Base-by-base conservation (phyloP, 2,888 invertebrate genomes). In the Deilephila elpenor region DNA sequence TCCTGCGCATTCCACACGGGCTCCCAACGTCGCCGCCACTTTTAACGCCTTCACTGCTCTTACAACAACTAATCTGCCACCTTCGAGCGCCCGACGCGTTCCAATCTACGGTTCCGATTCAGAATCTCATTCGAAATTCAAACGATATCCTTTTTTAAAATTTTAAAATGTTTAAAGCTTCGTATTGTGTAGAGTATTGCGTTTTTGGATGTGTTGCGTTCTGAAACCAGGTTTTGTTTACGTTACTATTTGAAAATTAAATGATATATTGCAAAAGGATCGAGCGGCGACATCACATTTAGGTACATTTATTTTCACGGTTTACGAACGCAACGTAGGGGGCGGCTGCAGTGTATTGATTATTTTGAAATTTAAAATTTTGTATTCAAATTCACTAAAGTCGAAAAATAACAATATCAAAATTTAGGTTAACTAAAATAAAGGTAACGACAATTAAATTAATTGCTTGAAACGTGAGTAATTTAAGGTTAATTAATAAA, bases 1-100 rank as follows among this genome's bases (percentile, higher is more conserved):
- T 91, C 93, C 92, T 84, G 93, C 93, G 93, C 94, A 93, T 93
- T 91, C 93, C 91, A 92, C 83, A 84, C 92, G 90, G 84, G 91
- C 89, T 84, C 91, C 88, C 83, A 91, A 81, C 84, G 90, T 88
- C 86, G 89, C 88, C 90, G 93, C 93, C 93, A 93, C 93, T 89
- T 74, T 88, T 93, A 84, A 86, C 88, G 87, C 86, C 86, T 86
- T 88, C 84, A 80, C 83, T 87, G 86, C 85, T 84, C 86, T 84
- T 83, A 67, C 64, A 67, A 67, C 67, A 82, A 79, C 78, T 75
- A 75, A 78, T 76, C 78, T 76, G 77, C 78, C 78, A 81, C 76
- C 77, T 80, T 78, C 78, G 76, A 75, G 78, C 78, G 77, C 83
- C 74, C 59, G 70, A 72, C 73, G 75, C 74, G 76, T 73, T 74